These are phyloP conservation scores for Clarias batrachus DNA, from an alignment of 2,113 vertebrate genomes.

Conservation along the genomic window DNA sequence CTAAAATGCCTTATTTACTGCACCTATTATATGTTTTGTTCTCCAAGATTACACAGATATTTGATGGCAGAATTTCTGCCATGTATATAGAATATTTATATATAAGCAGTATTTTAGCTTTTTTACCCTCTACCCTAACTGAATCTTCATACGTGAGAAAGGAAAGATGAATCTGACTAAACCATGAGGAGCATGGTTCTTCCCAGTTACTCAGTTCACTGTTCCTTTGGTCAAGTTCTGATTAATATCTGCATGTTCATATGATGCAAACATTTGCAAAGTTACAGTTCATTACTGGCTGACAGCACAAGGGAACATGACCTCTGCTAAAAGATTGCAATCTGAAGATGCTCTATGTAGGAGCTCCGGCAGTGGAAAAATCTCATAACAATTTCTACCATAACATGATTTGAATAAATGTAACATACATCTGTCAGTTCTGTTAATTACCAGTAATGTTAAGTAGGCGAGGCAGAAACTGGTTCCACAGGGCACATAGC, in stretches of 20 bases:
- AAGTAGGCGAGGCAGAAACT: conserved; percentile 86
- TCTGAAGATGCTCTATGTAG: not conserved
- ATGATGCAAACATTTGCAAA: not conserved
- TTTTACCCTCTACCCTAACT: not conserved
- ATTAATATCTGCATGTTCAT: not conserved
- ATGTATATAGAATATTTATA: not conserved
- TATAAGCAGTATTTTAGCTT: not conserved
- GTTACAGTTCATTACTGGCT: not conserved
- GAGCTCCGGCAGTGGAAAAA: not conserved
- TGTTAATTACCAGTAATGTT: conserved; percentile 82
- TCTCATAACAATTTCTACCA: not conserved
- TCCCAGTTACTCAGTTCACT: not conserved
- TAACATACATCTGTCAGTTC: not conserved
- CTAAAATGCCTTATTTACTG: conserved; percentile 5
- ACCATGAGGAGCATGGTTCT: not conserved
- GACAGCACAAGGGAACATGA: not conserved
- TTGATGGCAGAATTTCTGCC: not conserved
- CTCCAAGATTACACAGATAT: not conserved
- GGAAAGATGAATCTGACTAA: not conserved
- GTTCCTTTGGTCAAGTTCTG: not conserved
- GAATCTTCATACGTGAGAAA: not conserved
- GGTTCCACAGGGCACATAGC: conserved; percentile 89
- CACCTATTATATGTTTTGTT: conserved; percentile 8
- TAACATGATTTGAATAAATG: not conserved
- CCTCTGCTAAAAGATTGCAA: not conserved